Percentiles rank a stretch among this genome's conserved stretches.
These are phyloP conservation scores for Drosophila colorata DNA, from an alignment of 2,888 invertebrate species.

Conservation along the genomic window DNA sequence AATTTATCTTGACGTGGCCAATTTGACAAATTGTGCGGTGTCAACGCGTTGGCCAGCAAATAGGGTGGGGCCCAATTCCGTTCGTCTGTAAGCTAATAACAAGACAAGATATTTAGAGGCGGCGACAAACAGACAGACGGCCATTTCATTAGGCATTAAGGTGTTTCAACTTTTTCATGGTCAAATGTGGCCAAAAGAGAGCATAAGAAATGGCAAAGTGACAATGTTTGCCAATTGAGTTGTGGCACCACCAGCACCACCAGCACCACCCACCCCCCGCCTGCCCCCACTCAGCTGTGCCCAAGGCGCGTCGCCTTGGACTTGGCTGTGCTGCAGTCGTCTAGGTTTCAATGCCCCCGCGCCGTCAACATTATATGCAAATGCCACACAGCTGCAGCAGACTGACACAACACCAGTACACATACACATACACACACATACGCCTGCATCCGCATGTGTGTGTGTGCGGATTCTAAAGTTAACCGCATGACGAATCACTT, in stretches of 20 bases:
- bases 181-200: conserved; percentile 52
- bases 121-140: neutral
- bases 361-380: conserved; percentile 64
- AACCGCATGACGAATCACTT: conserved; percentile 81
- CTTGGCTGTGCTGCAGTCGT: conserved; percentile 60
- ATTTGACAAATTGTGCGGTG: conserved; percentile 73
- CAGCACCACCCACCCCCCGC: conserved; percentile 1
- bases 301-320: conserved; percentile 64
- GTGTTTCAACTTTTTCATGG: conserved; percentile 77
- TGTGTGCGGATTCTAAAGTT: conserved; percentile 79
- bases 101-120: conserved; percentile 31
- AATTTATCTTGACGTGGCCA: conserved; percentile 59
- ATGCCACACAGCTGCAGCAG: conserved; percentile 67
- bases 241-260: conserved; percentile 26
- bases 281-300: conserved; percentile 1
- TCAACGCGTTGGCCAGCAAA: conserved; percentile 47
- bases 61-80: conserved; percentile 29
- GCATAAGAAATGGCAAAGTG: conserved; percentile 66
- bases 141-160: conserved; percentile 58
- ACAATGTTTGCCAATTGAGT: conserved; percentile 76
- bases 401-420: conserved; percentile 58
- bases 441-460: conserved; percentile 22
- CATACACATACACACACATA: conserved; percentile 9
- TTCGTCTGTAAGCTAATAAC: conserved; percentile 64
- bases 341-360: conserved; percentile 74